A percentile compares a stretch with the other conserved stretches of the same genome.
Evolutionary conservation across 2,888 invertebrate species (phyloP).

Genomic region (Tridacna gigas): DNA sequence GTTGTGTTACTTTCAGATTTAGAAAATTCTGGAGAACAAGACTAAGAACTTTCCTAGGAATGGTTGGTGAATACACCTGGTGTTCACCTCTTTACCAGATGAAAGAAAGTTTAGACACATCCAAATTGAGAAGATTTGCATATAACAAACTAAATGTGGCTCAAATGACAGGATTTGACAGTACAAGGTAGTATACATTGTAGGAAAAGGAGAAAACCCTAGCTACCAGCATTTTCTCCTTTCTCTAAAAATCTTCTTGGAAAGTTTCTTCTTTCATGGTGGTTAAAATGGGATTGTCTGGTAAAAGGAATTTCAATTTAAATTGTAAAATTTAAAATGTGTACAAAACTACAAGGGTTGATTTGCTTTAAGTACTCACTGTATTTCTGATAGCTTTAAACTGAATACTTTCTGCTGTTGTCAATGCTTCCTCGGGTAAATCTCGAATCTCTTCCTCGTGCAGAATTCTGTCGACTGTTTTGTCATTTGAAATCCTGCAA

Average conservation of each 20-base stretch:
- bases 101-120: no score
- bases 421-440: conserved; percentile 1
- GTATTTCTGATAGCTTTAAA: background rate
- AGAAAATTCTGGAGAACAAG: no score
- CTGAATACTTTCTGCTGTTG: background rate
- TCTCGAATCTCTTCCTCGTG: background rate
- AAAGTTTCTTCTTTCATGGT: background rate
- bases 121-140: no score
- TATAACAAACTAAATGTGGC: no score
- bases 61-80: no score
- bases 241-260: background rate
- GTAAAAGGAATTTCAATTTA: no score
- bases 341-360: no score
- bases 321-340: no score
- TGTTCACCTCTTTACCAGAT: no score
- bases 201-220: conserved; percentile 2
- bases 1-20: no score
- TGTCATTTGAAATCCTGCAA: background rate
- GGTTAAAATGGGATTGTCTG: no score
- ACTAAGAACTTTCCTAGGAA: no score
- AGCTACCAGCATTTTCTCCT: background rate
- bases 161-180: background rate
- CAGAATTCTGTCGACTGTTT: background rate
- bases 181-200: background rate
- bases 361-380: background rate